Base-by-base conservation (phyloP, 2,113 vertebrate genomes). In the Eretmochelys imbricata region DNA sequence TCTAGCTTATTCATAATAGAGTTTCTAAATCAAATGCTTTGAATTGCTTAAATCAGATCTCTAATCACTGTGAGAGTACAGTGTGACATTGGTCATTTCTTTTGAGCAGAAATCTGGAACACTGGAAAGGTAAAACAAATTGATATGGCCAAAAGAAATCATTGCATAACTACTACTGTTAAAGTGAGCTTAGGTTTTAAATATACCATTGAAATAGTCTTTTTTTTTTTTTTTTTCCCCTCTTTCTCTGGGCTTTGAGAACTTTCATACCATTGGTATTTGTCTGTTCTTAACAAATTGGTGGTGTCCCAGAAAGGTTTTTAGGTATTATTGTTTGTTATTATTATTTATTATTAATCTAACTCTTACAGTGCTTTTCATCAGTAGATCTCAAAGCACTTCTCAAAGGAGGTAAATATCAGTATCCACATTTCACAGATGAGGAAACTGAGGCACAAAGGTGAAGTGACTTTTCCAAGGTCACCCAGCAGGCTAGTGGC, bases 1-100 rank as follows among this genome's bases (percentile, higher is more conserved):
- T 38, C 16, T 88, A 65, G 29, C 91, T 89, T 85, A 86, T 96
- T 72, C 82, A 88, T 86, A 54, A 17, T 89, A 82, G 78, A 90
- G 89, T 55, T 88, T 49, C 82, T 92, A 89, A 87, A 76, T 95
- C 38, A 25, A 8, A 3, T 84, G 24, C 6, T 93, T 95, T 88
- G 84, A 93, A 90, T 65, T 84, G 54, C 42, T 10, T 85, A 50
- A 22, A 85, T 91, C 1, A 0, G 85, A 29, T 85, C 94, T 85
- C 84, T 87, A 19, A 76, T 46, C 14, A 65, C 42, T 38, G 20
- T 38, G 29, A 54, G 27, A n/a, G 9, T 51, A 59, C 20, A 88
- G 50, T 89, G 25, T 80, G 4, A 46, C 57, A 54, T 62, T 35
- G 91, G 50, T 42, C 46, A 20, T 83, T 20, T n/a, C 11, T 75